Conservation (phyloP, 2,888 invertebrate genomes). For the Apocheima hispidaria region DNA sequence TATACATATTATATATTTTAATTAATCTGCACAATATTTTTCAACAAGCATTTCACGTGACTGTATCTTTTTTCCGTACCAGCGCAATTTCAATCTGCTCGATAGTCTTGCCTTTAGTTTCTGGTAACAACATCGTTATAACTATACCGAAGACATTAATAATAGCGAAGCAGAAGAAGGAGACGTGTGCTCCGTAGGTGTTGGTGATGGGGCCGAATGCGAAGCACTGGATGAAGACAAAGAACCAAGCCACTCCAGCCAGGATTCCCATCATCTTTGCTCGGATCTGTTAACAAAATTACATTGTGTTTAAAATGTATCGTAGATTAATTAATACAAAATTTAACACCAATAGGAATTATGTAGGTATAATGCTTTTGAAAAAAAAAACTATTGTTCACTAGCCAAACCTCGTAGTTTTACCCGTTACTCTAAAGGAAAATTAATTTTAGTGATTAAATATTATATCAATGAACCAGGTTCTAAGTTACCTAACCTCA, state of each 20-base stretch:
- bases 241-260: conserved; percentile 67
- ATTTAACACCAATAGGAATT: too few species aligned
- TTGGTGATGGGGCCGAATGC: conserved; percentile 49
- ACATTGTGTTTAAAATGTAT: too few species aligned
- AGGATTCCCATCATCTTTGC: conserved; percentile 66
- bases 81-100: conserved; percentile 59
- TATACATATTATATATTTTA: too few species aligned
- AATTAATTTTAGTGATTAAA: too few species aligned
- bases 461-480: too few species aligned
- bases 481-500: too few species aligned
- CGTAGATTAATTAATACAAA: too few species aligned
- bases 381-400: too few species aligned
- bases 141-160: conserved; percentile 60
- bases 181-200: conserved; percentile 51
- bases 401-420: too few species aligned
- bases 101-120: conserved; percentile 72
- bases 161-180: conserved; percentile 64
- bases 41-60: not conserved
- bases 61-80: conserved; percentile 21
- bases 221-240: conserved; percentile 55
- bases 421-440: too few species aligned
- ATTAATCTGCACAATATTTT: not conserved
- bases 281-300: conserved; percentile 56
- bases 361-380: too few species aligned
- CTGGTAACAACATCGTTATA: conserved; percentile 64